phyloP scores from a whole-genome alignment of 1,140 invertebrate species.

The Drosophila cardini region DNA sequence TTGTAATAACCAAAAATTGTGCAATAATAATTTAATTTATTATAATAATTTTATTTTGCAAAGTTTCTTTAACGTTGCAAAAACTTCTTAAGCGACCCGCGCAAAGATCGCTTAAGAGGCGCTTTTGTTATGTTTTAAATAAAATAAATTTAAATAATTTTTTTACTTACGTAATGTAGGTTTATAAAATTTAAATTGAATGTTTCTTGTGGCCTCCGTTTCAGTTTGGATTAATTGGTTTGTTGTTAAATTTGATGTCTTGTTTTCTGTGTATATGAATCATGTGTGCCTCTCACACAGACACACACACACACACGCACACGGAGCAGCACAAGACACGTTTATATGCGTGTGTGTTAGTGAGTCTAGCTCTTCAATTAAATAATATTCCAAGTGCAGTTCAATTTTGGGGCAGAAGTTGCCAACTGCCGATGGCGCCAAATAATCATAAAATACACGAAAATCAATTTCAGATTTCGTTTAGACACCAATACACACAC shows the following conservation, averaged over 20 bases:
- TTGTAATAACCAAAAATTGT: background rate
- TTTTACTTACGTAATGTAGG: conserved; percentile 10
- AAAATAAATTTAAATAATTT: background rate
- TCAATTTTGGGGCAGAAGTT: conserved; percentile 38
- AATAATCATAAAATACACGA: conserved; percentile 36
- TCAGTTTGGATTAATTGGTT: conserved; percentile 3
- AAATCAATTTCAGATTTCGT: conserved; percentile 54
- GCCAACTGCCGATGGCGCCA: conserved; percentile 33
- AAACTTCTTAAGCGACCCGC: conserved; percentile 5
- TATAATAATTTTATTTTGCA: background rate
- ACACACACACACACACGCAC: background rate
- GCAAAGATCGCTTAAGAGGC: background rate
- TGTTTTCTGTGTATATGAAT: conserved; percentile 11
- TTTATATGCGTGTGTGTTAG: background rate
- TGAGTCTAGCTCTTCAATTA: conserved; percentile 29
- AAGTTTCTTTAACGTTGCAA: background rate
- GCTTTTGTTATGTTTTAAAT: background rate
- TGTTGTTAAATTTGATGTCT: conserved; percentile 3
- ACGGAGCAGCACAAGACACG: background rate
- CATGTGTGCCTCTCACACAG: conserved; percentile 5
- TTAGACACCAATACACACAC: conserved; percentile 32
- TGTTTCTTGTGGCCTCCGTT: background rate
- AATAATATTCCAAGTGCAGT: conserved; percentile 36
- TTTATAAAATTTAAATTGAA: conserved; percentile 10
- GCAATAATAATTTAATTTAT: background rate